Evolutionary conservation across 2,797 vertebrate genomes (phyloP).

Genomic region (Ctenopoma multispine): DNA sequence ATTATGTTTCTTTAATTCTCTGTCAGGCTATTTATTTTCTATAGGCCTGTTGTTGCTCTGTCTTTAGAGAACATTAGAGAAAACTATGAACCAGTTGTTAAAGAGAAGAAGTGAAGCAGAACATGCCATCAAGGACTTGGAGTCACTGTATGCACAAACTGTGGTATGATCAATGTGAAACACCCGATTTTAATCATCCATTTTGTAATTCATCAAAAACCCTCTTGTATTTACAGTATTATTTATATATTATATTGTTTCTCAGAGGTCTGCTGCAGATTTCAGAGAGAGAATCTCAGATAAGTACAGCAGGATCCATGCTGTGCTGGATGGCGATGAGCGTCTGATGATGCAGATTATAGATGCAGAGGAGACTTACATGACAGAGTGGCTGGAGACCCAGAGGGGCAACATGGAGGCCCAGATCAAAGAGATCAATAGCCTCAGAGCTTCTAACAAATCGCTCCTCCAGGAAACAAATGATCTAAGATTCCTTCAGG

Average conservation of each 20-base stretch:
- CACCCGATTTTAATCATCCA: neutral
- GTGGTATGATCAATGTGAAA: conserved; percentile 65
- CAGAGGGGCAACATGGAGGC: conserved; percentile 71
- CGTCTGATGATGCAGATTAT: conserved; percentile 84
- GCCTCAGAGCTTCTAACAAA: conserved; percentile 71
- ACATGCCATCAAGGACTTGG: conserved; percentile 75
- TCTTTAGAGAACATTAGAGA: conserved; percentile 74
- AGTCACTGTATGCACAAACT: conserved; percentile 75
- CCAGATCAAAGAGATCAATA: conserved; percentile 75
- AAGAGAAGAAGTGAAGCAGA: conserved; percentile 76
- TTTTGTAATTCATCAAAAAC: neutral
- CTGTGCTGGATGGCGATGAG: conserved; percentile 81
- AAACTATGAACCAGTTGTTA: conserved; percentile 69
- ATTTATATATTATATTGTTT: conserved; percentile 10
- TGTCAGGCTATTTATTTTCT: conserved; percentile 11
- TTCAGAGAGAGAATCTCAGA: conserved; percentile 77
- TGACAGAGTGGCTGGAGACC: conserved; percentile 77
- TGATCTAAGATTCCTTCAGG: conserved; percentile 76
- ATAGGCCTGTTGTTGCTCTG: conserved; percentile 42
- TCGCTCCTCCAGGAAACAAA: conserved; percentile 75
- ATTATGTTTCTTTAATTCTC: neutral
- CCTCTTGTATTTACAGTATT: neutral
- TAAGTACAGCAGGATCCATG: conserved; percentile 80
- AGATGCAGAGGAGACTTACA: conserved; percentile 77
- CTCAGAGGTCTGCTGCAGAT: conserved; percentile 73